Percentiles rank a stretch among this genome's conserved stretches.
Conservation (phyloP, 2,113 vertebrate genomes). For the Eubucco bourcierii region DNA sequence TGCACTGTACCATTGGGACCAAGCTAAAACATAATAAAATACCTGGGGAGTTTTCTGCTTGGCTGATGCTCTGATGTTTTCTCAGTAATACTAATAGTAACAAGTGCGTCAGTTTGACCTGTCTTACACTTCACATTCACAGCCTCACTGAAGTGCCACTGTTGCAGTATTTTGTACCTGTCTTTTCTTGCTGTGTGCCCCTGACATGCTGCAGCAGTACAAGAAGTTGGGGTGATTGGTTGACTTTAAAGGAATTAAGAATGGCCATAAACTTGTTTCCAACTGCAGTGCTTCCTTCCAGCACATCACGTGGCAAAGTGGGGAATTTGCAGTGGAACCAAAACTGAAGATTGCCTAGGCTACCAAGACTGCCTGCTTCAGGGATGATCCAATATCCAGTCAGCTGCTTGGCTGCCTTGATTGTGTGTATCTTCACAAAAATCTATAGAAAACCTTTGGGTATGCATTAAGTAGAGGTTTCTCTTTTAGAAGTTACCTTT, state of each 20-base stretch:
- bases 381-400: not conserved
- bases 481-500: not conserved
- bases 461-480: not conserved
- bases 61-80: not conserved
- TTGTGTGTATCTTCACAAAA: not conserved
- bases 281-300: not conserved
- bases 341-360: not conserved
- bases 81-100: not conserved
- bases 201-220: not conserved
- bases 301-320: not conserved
- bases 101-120: not conserved
- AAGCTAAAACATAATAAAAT: slow-evolving; percentile 23
- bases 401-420: not conserved
- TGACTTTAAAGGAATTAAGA: not conserved
- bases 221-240: not conserved
- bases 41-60: slow-evolving; percentile 9
- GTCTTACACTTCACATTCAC: not conserved
- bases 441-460: not conserved
- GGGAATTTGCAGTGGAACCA: not conserved
- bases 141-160: not conserved
- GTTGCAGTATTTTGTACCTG: not conserved
- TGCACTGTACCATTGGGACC: not conserved
- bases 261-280: not conserved
- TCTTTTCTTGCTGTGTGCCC: rapidly evolving
- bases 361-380: not conserved